Evolutionary conservation across 2,113 vertebrate genomes (phyloP), one percentile per base, ranked within the genome.

Genomic region (Charina bottae): DNA sequence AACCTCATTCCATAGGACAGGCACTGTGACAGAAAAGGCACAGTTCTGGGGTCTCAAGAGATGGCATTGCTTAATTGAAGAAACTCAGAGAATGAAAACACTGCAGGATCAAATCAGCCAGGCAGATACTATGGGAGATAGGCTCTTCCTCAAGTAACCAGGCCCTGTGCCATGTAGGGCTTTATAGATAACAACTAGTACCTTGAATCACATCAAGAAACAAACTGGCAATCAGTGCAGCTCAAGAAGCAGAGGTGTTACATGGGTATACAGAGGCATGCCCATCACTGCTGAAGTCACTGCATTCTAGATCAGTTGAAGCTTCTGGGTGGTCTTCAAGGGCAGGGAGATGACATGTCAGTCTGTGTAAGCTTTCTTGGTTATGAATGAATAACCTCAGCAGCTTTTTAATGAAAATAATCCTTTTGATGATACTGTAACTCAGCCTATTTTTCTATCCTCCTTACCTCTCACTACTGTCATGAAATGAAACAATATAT

Each of bases 401-500:
- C 5, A 87, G 21, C 13, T 87, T 13, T 87, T 21, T 86, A 42
- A 42, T 68, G 2, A 28, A 64, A 78, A 59, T 24, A 26, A 13
- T 23, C 72, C 46, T 42, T 59, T 59, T 7, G 13, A 83, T 24
- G 28, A 62, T 85, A 60, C 28, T 37, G 56, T 28, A 54, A 8
- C 3, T 13, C 59, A 37, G 28, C 37, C n/a, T 33, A 2, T 24
- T 90, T 42, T 42, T 42, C 62, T 62, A 68, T 84, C 1, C 19
- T 19, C 0, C 7, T 92, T 58, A 64, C 56, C 55, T 87, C 26
- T 46, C 0, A 2, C 64, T 92, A 53, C 24, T 62, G 1, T 49
- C 19, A 24, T 87, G 86, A 89, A 88, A 88, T 88, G 68, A 91
- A 91, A 89, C 60, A 78, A 68, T 92, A 12, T 84, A 23, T 92